Evolutionary conservation across 2,113 vertebrate genomes (phyloP), one percentile per base, ranked within the genome.

Genomic region (Malaclemys terrapin): DNA sequence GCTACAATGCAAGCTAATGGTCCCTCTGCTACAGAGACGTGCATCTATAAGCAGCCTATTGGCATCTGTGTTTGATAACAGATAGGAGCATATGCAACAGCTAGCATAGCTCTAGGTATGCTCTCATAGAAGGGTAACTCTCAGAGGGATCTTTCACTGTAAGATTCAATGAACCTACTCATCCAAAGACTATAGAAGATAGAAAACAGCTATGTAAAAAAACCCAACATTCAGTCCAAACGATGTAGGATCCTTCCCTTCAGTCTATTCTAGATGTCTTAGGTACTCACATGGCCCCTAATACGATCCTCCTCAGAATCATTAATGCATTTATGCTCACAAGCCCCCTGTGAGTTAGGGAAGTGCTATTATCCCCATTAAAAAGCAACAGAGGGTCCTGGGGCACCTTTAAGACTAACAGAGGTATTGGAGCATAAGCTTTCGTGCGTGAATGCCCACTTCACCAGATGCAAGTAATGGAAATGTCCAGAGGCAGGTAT

Each of bases 201-300:
- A 72, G 89, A 92, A 95, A 95, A 84, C 92, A 91, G 91, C 90
- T 17, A 35, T 80, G 50, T 29, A 53, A 88, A 38, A 35, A 29
- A 14, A 14, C 11, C 45, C 45, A 38, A 85, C 19, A 93, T 56
- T 78, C 82, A 0, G 82, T 91, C 80, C 84, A 47, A 50, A 89
- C 13, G 24, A 76, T 76, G 42, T 24, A 76, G 24, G 42, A 45
- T 76, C 38, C 10, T 45, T 76, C 42, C 24, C 11, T 13, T 76
- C 25, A 78, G 62, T 31, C 72, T 88, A 4, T 56, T 90, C 65
- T 91, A 19, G 47, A 24, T 87, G 69, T 72, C 65, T 89, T n/a
- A 82, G 72, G 49, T 45, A 17, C 81, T 84, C 81, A 1, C n/a
- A 17, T 17, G 53, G 13, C 81, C 91, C 16, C 65, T 56, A 90